Conservation (phyloP, 2,888 invertebrate species). For the Papilio protenor region DNA sequence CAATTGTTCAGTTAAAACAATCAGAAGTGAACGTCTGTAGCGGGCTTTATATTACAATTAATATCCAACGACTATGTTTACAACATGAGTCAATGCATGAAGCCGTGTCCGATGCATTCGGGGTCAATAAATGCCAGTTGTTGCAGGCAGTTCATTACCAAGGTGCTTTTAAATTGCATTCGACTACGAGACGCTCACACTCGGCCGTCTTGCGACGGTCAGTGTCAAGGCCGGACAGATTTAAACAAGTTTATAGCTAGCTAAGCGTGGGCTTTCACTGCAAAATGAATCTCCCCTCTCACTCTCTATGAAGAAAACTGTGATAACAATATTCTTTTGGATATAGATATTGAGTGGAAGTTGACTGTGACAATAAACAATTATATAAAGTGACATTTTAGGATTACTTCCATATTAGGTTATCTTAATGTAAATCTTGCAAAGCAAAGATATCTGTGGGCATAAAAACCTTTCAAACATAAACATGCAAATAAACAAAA, state of each 20-base stretch:
- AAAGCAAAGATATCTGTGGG: background rate
- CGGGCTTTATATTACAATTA: background rate
- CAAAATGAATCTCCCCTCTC: background rate
- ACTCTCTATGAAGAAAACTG: background rate
- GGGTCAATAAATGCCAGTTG: slow-evolving; percentile 33
- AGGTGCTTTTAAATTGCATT: slow-evolving; percentile 31
- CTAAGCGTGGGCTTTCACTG: slow-evolving; percentile 2
- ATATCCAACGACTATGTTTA: slow-evolving; percentile 1
- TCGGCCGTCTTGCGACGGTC: slow-evolving; percentile 7
- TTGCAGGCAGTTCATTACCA: slow-evolving; percentile 27
- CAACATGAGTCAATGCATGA: background rate
- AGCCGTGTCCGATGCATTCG: slow-evolving; percentile 23
- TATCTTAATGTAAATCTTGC: background rate
- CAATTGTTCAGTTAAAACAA: no score
- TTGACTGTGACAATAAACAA: background rate
- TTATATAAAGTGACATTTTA: background rate
- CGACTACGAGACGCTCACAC: background rate
- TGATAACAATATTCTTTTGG: background rate
- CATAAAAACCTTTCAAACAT: background rate
- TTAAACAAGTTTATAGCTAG: slow-evolving; percentile 34
- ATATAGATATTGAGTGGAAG: background rate
- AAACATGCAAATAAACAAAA: no score
- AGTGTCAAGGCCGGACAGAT: slow-evolving; percentile 33
- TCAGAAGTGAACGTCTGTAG: no score
- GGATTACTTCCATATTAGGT: background rate